phyloP scores from a whole-genome alignment of 1,140 invertebrate genomes.

The Chymomyza costata region DNA sequence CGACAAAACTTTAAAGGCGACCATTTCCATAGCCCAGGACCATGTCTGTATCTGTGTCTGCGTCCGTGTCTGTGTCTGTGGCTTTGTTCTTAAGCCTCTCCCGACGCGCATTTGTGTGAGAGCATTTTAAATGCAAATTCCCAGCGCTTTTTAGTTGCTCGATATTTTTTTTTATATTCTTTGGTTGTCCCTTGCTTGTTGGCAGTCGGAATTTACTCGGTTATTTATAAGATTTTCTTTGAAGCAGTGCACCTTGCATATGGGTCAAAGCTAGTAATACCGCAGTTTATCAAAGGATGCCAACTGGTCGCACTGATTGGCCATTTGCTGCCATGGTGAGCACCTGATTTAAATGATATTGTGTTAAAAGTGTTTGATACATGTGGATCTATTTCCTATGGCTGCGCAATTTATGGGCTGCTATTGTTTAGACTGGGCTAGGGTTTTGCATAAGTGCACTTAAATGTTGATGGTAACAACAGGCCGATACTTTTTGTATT shows the following conservation, averaged over 20 bases:
- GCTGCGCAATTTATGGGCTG: no score
- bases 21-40: no score
- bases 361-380: no score
- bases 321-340: conserved; percentile 1
- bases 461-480: no score
- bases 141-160: conserved; percentile 18
- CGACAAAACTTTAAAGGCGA: no score
- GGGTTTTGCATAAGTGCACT: no score
- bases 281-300: conserved; percentile 53
- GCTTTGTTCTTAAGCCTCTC: conserved; percentile 44
- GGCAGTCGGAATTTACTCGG: conserved; percentile 19
- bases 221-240: conserved; percentile 68
- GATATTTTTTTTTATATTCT: conserved; percentile 18
- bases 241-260: conserved; percentile 49
- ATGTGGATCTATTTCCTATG: no score
- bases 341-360: conserved; percentile 21
- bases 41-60: no score
- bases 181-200: conserved; percentile 38
- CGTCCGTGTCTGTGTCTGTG: no score
- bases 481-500: no score
- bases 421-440: no score
- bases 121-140: conserved; percentile 60
- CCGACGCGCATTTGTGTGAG: conserved; percentile 39
- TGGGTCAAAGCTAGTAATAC: conserved; percentile 49
- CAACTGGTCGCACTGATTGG: conserved; percentile 44